Percentiles rank a stretch among this genome's conserved stretches.
phyloP scores from a whole-genome alignment of 2,888 invertebrate species.

The Epirrita christyi region DNA sequence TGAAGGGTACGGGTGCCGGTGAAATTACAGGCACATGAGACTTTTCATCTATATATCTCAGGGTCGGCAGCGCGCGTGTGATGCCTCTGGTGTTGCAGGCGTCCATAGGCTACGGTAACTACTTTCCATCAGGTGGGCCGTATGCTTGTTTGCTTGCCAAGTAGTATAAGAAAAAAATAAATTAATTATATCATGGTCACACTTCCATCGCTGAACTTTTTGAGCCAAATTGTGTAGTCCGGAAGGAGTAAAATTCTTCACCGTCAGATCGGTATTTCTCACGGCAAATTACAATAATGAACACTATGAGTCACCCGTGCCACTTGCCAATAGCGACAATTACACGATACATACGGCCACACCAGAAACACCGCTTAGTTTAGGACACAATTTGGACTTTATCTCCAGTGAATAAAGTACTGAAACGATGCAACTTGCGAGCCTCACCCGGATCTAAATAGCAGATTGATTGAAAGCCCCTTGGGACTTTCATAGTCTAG shows the following conservation, averaged over 20 bases:
- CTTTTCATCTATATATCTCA: too few species aligned
- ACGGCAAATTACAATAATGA: conserved; percentile 44
- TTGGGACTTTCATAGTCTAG: conserved; percentile 6
- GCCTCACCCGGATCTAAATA: conserved; percentile 13
- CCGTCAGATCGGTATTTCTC: conserved; percentile 47
- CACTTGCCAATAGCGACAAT: conserved; percentile 37
- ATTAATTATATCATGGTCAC: conserved; percentile 15
- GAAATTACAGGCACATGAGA: too few species aligned
- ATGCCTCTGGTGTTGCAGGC: too few species aligned
- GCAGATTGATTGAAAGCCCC: conserved; percentile 3
- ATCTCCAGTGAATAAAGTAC: conserved; percentile 1
- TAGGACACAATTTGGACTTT: conserved; percentile 7
- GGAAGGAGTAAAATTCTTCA: conserved; percentile 59
- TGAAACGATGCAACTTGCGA: not conserved
- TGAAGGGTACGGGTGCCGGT: too few species aligned
- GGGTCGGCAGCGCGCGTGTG: too few species aligned
- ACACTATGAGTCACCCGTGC: conserved; percentile 38
- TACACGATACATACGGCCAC: conserved; percentile 15
- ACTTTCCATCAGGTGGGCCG: too few species aligned
- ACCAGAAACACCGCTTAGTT: not conserved
- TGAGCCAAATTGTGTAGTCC: conserved; percentile 37
- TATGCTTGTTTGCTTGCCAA: too few species aligned
- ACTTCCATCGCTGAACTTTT: conserved; percentile 19
- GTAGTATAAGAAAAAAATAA: too few species aligned
- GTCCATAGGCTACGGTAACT: too few species aligned